These are phyloP conservation scores for Malurus melanocephalus DNA, from an alignment of 2,113 vertebrate species.

Conservation along the genomic window DNA sequence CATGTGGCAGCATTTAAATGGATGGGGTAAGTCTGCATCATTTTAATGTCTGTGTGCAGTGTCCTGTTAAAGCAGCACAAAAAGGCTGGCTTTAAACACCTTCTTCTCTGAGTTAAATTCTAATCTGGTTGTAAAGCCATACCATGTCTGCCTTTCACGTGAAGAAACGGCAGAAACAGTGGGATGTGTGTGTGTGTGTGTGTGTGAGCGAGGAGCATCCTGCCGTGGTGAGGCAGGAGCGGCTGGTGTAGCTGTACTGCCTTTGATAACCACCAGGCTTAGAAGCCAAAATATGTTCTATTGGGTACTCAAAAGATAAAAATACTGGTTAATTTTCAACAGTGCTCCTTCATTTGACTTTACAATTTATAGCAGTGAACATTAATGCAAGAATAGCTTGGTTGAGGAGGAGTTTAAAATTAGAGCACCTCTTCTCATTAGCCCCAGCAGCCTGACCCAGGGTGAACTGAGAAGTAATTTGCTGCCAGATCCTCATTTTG, in stretches of 20 bases:
- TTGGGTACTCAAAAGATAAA: conserved; percentile 77
- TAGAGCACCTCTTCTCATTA: conserved; percentile 86
- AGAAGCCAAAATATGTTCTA: conserved; percentile 79
- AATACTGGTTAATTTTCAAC: conserved; percentile 84
- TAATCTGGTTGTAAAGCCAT: conserved; percentile 50
- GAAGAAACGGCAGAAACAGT: conserved; percentile 22
- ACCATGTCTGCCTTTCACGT: neutral
- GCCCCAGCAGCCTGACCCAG: conserved; percentile 80
- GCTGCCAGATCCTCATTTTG: conserved; percentile 81
- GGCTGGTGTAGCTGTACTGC: conserved; percentile 37
- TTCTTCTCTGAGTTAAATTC: conserved; percentile 21
- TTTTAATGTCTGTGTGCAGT: conserved; percentile 39
- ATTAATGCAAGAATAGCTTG: conserved; percentile 81
- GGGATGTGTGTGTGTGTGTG: neutral
- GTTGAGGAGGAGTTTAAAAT: conserved; percentile 85
- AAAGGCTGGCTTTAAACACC: conserved; percentile 45
- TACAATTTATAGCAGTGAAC: conserved; percentile 82
- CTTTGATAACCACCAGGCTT: conserved; percentile 69
- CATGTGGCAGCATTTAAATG: conserved; percentile 53
- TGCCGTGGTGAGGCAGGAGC: conserved; percentile 19
- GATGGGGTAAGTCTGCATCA: neutral
- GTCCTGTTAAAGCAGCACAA: conserved; percentile 48
- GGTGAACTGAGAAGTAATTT: conserved; percentile 83
- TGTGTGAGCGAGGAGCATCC: neutral
- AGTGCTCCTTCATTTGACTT: conserved; percentile 86